A percentile compares a stretch with the other conserved stretches of the same genome.
These are phyloP conservation scores for Orussus abietinus DNA, from an alignment of 1,140 invertebrate species.

Conservation along the genomic window DNA sequence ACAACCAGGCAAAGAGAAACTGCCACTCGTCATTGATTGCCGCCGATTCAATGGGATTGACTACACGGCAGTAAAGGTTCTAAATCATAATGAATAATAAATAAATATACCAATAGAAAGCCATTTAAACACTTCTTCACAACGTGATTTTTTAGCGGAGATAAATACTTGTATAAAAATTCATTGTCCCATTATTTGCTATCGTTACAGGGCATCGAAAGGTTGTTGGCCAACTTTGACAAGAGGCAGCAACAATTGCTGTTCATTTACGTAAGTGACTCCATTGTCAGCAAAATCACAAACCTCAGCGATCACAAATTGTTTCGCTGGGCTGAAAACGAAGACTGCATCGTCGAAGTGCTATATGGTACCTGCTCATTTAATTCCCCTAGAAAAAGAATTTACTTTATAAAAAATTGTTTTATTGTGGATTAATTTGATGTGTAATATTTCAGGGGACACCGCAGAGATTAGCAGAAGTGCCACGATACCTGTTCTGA, in stretches of 20 bases:
- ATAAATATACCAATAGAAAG: conserved; percentile 10
- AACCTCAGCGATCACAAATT: conserved; percentile 24
- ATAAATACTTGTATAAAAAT: conserved; percentile 5
- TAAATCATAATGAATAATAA: conserved; percentile 19
- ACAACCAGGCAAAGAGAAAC: conserved; percentile 33
- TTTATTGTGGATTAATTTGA: conserved; percentile 5
- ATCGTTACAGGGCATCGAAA: conserved; percentile 43
- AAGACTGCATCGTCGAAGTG: conserved; percentile 26
- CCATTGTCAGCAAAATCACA: conserved; percentile 24
- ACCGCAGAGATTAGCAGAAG: conserved; percentile 15
- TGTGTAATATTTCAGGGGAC: conserved; percentile 14
- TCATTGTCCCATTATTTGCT: conserved; percentile 1
- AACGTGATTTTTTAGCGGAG: conserved; percentile 3
- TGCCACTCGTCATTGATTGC: conserved; percentile 61
- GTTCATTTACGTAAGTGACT: conserved; percentile 37
- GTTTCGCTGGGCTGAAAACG: conserved; percentile 31
- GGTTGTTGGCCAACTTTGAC: conserved; percentile 35
- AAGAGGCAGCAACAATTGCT: conserved; percentile 36
- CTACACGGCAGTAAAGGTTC: conserved; percentile 61
- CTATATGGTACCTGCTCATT: conserved; percentile 19
- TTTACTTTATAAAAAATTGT: conserved; percentile 10
- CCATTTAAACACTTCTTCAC: too few species aligned
- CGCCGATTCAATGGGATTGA: conserved; percentile 59
- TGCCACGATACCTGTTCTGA: conserved; percentile 17
- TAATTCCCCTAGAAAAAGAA: not conserved